Percentiles rank a stretch among this genome's conserved stretches.
These are phyloP conservation scores for Gymnoscelis rufifasciata DNA, from an alignment of 2,888 invertebrate genomes.

Conservation along the genomic window DNA sequence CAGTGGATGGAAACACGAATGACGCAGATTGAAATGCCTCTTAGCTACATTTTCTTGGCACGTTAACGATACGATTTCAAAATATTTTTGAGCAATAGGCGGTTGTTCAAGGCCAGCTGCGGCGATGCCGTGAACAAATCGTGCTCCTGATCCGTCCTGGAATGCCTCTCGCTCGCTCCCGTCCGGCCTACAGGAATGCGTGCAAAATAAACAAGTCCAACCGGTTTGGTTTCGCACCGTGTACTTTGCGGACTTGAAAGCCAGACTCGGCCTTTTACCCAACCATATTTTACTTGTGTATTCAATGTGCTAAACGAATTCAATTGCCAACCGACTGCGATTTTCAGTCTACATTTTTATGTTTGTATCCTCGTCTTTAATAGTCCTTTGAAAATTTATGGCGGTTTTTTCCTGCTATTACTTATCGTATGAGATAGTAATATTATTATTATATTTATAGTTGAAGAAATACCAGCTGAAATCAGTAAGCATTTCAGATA, in stretches of 20 bases:
- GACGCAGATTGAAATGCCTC: constrained; percentile 39
- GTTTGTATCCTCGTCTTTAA: constrained; percentile 21
- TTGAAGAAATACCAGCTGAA: too few species aligned
- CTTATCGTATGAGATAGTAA: too few species aligned
- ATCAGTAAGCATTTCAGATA: too few species aligned
- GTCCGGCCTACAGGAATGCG: constrained; percentile 67
- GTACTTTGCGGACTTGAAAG: constrained; percentile 52
- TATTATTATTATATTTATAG: too few species aligned
- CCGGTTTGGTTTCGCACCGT: constrained; percentile 66
- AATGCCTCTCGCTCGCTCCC: constrained; percentile 66
- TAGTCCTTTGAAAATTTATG: constrained; percentile 15
- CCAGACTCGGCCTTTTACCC: constrained; percentile 52
- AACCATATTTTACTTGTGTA: constrained; percentile 43
- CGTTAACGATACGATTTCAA: constrained; percentile 37
- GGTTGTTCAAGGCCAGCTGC: constrained; percentile 63
- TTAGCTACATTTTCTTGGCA: constrained; percentile 38
- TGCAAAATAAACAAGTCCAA: constrained; percentile 76
- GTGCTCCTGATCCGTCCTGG: constrained; percentile 63
- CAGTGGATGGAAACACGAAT: constrained; percentile 26
- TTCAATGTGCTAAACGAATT: constrained; percentile 32
- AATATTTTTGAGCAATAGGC: constrained; percentile 42
- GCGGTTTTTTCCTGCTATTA: neutral
- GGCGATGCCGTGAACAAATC: constrained; percentile 51
- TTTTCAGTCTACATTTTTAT: constrained; percentile 32
- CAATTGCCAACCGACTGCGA: constrained; percentile 33